These are phyloP conservation scores for Nothobranchius furzeri DNA, from an alignment of 2,113 vertebrate species.

Conservation along the genomic window DNA sequence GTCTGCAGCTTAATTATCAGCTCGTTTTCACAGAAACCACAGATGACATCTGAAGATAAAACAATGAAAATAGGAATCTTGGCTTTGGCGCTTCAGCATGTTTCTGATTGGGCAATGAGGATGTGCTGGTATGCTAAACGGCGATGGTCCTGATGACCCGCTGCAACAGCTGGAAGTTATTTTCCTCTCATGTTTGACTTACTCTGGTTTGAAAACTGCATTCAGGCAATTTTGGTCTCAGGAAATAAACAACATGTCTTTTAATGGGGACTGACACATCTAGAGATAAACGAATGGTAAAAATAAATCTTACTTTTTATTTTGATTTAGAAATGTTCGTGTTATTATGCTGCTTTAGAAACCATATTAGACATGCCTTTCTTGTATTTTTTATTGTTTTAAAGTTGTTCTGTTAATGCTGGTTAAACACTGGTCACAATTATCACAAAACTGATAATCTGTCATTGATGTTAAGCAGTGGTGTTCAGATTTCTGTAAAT, in stretches of 20 bases:
- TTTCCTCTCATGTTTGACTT: constrained; percentile 33
- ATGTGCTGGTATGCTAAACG: constrained; percentile 46
- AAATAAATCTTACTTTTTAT: constrained; percentile 13
- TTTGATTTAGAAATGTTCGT: constrained; percentile 25
- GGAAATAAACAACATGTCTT: constrained; percentile 22
- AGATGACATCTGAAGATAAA: constrained; percentile 33
- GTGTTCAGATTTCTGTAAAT: constrained; percentile 23
- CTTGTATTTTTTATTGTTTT: neutral
- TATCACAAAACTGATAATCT: neutral
- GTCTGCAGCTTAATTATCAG: constrained; percentile 19
- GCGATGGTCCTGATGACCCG: constrained; percentile 39
- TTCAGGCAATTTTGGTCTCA: constrained; percentile 6
- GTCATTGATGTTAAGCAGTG: constrained; percentile 1
- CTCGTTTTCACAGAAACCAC: constrained; percentile 45
- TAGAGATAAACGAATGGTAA: constrained; percentile 39
- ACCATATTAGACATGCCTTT: neutral
- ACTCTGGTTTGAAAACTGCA: constrained; percentile 42
- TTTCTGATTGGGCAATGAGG: constrained; percentile 34
- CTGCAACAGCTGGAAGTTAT: constrained; percentile 54
- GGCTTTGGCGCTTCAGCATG: constrained; percentile 9
- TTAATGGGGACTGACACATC: constrained; percentile 3
- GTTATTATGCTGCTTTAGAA: neutral
- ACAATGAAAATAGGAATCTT: constrained; percentile 20
- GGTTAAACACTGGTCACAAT: neutral
- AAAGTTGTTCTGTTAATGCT: too few species aligned